Base-by-base conservation (phyloP, 2,888 invertebrate species). In the Dilophus febrilis region DNA sequence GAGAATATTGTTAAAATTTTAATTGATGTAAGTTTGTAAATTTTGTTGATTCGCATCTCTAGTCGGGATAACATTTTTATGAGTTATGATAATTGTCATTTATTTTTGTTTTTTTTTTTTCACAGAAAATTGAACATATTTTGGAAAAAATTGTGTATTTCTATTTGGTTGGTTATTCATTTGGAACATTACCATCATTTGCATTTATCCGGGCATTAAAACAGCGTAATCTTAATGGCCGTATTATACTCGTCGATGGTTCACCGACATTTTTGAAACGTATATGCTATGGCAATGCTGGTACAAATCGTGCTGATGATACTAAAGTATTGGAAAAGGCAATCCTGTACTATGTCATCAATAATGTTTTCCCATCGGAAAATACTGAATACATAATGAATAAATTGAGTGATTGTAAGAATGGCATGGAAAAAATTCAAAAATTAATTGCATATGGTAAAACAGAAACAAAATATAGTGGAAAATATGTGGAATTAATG, bases 121-220 rank as follows among this genome's bases (percentile, higher is more conserved):
- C 65, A 27, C 52, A 82, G 78, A 62, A 72, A 48, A 66, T 80
- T 10, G 64, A 69, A 40, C 22, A 22, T 22, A 54, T 77, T n/a
- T 63, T 69, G 10, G 71, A 54, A 33, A 45, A 71, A 0, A 66
- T 67, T 14, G 70, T 74, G 22, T 69, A 71, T 1, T 91, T 82
- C 64, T 71, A 73, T 42, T 55, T 95, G 2, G 71, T 83, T 12
- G 94, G 84, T 2, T 92, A 95, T 65, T 95, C 94, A 12, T 92
- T 77, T 53, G 95, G 95, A 35, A 67, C 78, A 1, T 58, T 80
- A 18, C 66, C 90, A 16, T 78, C 81, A 0, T 59, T 91, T 40
- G 84, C 90, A 55, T 63, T 92, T 43, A 80, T 77, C 4, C 63
- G 72, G 7, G 66, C 71, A 50, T 63, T 92, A 28, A 86, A 87